These are phyloP conservation scores for Benthosema pterotum DNA, from an alignment of 2,797 vertebrate species.

Conservation along the genomic window DNA sequence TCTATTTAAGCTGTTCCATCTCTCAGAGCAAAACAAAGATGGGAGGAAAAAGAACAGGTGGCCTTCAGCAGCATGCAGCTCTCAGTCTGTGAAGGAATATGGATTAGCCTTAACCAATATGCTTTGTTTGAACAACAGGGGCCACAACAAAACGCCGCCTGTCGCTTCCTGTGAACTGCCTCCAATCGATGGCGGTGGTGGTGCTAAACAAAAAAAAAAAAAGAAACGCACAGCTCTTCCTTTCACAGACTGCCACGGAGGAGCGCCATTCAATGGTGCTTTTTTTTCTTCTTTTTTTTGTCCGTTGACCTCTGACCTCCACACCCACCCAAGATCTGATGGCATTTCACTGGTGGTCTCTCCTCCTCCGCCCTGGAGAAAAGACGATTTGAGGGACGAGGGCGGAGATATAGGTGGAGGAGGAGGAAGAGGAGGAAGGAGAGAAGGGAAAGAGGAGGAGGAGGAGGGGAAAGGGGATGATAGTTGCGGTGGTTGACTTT, in stretches of 20 bases:
- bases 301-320: slow-evolving; percentile 73
- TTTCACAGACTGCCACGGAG: slow-evolving; percentile 37
- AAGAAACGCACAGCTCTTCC: slow-evolving; percentile 45
- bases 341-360: slow-evolving; percentile 67
- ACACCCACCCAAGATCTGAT: slow-evolving; percentile 47
- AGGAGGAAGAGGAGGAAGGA: slow-evolving; percentile 10
- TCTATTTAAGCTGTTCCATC: slow-evolving; percentile 25
- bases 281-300: slow-evolving; percentile 56
- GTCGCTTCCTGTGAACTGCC: slow-evolving; percentile 30
- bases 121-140: slow-evolving; percentile 35
- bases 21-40: slow-evolving; percentile 9
- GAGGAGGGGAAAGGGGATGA: slow-evolving; percentile 34
- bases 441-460: slow-evolving; percentile 10
- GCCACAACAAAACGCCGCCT: slow-evolving; percentile 2
- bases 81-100: slow-evolving; percentile 16
- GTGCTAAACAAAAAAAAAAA: slow-evolving; percentile 36
- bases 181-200: slow-evolving; percentile 52
- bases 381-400: slow-evolving; percentile 24
- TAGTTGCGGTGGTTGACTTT: slow-evolving; percentile 69
- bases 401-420: slow-evolving; percentile 6
- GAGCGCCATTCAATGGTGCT: slow-evolving; percentile 50
- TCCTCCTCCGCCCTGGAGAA: slow-evolving; percentile 40
- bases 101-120: slow-evolving; percentile 30
- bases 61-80: neutral
- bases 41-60: slow-evolving; percentile 9